These are phyloP conservation scores for Ridgeia piscesae DNA, from an alignment of 1,140 invertebrate genomes.

Conservation along the genomic window DNA sequence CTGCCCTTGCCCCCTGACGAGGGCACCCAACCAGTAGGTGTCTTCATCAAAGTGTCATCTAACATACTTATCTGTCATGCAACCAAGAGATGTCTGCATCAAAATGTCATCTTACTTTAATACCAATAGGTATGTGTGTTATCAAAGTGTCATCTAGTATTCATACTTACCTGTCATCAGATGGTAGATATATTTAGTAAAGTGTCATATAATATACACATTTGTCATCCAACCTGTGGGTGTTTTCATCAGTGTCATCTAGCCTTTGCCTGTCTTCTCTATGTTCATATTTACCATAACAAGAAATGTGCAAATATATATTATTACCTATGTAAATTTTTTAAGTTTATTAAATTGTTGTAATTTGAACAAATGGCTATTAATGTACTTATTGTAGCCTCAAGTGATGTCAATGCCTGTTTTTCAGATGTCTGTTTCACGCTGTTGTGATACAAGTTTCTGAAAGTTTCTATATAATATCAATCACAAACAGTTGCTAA, in stretches of 20 bases:
- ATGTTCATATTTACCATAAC: too few relatives aligned
- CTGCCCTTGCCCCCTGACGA: slow-evolving; percentile 61
- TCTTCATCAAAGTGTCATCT: neutral
- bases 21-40: slow-evolving; percentile 20
- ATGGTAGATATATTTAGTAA: too few relatives aligned
- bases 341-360: neutral
- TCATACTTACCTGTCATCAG: too few relatives aligned
- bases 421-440: neutral
- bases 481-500: neutral
- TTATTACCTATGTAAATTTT: neutral
- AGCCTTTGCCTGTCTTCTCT: too few relatives aligned
- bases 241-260: too few relatives aligned
- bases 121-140: too few relatives aligned
- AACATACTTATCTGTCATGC: neutral
- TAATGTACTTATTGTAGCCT: too few relatives aligned
- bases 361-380: neutral
- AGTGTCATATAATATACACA: too few relatives aligned
- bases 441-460: neutral
- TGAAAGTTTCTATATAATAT: neutral
- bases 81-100: neutral
- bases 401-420: neutral
- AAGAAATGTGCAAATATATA: too few relatives aligned
- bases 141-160: too few relatives aligned
- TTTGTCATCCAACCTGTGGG: too few relatives aligned
- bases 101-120: neutral